A percentile compares a stretch with the other conserved stretches of the same genome.
Evolutionary conservation across 2,797 vertebrate genomes (phyloP).

Genomic region (Gallinago nigripennis): DNA sequence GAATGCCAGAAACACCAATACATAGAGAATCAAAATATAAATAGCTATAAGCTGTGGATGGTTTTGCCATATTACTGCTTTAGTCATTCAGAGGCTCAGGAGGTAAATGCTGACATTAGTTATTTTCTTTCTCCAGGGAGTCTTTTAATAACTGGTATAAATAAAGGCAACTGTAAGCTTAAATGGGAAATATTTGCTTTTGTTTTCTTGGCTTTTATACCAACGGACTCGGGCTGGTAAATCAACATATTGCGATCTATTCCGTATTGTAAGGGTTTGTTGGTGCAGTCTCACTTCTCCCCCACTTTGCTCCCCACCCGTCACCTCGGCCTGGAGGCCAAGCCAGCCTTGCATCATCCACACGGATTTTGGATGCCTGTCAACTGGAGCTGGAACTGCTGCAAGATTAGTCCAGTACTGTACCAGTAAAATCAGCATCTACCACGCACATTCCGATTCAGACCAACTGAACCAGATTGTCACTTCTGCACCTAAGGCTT

Average conservation of each 20-base stretch:
- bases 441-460: neutral
- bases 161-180: neutral
- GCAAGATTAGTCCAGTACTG: neutral
- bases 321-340: neutral
- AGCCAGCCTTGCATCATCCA: neutral
- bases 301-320: neutral
- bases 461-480: neutral
- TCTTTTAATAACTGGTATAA: slow-evolving; percentile 22
- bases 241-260: neutral
- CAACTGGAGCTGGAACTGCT: neutral
- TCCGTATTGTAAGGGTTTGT: rapidly evolving
- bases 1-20: neutral
- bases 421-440: neutral
- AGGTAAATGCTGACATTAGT: neutral
- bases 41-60: neutral
- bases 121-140: slow-evolving; percentile 13
- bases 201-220: slow-evolving; percentile 7
- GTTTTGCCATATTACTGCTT: neutral
- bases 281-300: neutral
- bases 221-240: neutral
- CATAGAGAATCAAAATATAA: neutral
- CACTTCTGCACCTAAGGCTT: neutral
- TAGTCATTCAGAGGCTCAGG: neutral
- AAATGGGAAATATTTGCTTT: slow-evolving; percentile 13
- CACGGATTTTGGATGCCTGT: neutral